Evolutionary conservation across 2,113 vertebrate genomes (phyloP).

Genomic region (Notarius quadriscutis): DNA sequence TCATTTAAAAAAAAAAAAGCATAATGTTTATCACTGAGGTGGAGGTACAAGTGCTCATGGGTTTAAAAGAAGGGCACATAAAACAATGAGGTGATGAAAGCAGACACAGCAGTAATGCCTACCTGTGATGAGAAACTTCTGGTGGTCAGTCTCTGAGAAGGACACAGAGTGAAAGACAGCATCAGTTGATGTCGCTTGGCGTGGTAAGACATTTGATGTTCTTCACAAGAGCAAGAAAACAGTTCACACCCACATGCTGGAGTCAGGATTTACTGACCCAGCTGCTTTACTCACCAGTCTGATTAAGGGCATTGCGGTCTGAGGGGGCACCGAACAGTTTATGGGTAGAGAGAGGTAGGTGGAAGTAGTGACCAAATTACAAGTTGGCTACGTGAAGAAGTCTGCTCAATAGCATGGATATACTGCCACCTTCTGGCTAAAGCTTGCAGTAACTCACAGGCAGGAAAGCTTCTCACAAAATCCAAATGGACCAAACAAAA

Average conservation of each 20-base stretch:
- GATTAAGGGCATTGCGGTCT: slow-evolving; percentile 71
- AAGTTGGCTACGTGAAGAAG: neutral
- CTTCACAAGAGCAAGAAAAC: slow-evolving; percentile 56
- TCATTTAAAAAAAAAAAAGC: slow-evolving; percentile 4
- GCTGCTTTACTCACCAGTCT: slow-evolving; percentile 69
- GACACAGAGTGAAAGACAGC: slow-evolving; percentile 83
- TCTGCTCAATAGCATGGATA: neutral
- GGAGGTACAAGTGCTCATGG: neutral
- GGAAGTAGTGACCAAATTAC: neutral
- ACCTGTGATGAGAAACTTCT: slow-evolving; percentile 93
- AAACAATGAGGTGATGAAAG: neutral
- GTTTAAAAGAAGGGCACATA: neutral
- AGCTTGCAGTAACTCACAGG: neutral
- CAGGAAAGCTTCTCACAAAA: neutral
- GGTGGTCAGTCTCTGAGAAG: slow-evolving; percentile 80
- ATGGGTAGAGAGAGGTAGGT: neutral
- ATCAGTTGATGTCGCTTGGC: slow-evolving; percentile 75
- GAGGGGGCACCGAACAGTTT: neutral
- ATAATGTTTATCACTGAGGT: neutral
- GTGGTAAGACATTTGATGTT: slow-evolving; percentile 77
- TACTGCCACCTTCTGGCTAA: slow-evolving; percentile 46
- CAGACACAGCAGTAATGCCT: neutral
- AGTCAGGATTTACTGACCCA: slow-evolving; percentile 41
- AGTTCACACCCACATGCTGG: slow-evolving; percentile 71
- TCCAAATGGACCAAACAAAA: neutral